Conservation (phyloP, 2,113 vertebrate species). For the Melanostigma gelatinosum region DNA sequence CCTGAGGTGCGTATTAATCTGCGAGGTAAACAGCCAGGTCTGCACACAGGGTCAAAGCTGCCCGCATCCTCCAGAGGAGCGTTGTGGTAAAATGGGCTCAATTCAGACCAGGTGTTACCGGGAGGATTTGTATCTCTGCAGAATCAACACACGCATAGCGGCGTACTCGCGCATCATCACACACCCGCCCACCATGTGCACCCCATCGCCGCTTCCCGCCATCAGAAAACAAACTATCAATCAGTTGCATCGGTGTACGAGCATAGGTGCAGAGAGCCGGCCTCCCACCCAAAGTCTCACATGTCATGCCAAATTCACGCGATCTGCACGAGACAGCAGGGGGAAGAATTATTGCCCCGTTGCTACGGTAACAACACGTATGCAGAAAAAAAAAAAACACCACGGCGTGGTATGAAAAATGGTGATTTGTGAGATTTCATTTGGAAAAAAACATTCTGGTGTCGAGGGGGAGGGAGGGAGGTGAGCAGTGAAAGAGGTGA, state of each 20-base stretch:
- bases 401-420: slow-evolving; percentile 62
- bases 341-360: slow-evolving; percentile 73
- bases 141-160: slow-evolving; percentile 23
- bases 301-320: slow-evolving; percentile 70
- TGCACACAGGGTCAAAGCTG: slow-evolving; percentile 59
- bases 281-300: slow-evolving; percentile 42
- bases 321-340: slow-evolving; percentile 65
- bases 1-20: slow-evolving; percentile 64
- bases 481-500: neutral
- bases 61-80: slow-evolving; percentile 32
- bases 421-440: slow-evolving; percentile 73
- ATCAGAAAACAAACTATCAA: no score
- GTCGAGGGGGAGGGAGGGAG: slow-evolving; percentile 6
- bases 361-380: slow-evolving; percentile 77
- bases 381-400: slow-evolving; percentile 56
- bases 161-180: slow-evolving; percentile 25
- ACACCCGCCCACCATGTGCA: slow-evolving; percentile 28
- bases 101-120: slow-evolving; percentile 5
- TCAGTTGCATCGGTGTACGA: slow-evolving; percentile 18
- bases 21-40: slow-evolving; percentile 52
- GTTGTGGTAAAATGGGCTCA: neutral
- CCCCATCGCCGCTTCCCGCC: no score
- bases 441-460: slow-evolving; percentile 54
- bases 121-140: slow-evolving; percentile 17
- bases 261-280: slow-evolving; percentile 37